Percentiles rank a stretch among this genome's conserved stretches.
Conservation (phyloP, 1,140 invertebrate genomes). For the Acromyrmex charruanus region DNA sequence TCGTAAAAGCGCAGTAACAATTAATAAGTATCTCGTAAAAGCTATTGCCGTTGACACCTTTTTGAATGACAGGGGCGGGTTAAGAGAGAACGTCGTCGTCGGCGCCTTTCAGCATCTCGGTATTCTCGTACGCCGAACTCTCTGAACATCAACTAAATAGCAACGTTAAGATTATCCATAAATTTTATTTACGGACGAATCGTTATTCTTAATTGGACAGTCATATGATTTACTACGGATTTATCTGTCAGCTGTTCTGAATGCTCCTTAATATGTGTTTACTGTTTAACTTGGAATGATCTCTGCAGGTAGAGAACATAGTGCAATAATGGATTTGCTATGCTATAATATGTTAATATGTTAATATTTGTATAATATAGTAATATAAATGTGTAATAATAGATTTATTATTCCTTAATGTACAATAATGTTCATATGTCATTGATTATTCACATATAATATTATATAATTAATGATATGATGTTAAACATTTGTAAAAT, state of each 20-base stretch:
- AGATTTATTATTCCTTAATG: background rate
- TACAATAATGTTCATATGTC: background rate
- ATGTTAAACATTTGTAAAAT: background rate
- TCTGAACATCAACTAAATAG: conserved; percentile 72
- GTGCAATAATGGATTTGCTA: background rate
- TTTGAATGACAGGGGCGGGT: conserved; percentile 85
- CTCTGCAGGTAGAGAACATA: background rate
- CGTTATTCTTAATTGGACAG: conserved; percentile 85
- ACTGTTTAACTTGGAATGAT: background rate
- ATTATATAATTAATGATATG: background rate
- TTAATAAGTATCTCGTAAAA: conserved; percentile 88
- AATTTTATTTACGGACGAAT: conserved; percentile 83
- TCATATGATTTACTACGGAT: conserved; percentile 75
- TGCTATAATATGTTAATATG: background rate
- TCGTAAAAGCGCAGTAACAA: conserved; percentile 87
- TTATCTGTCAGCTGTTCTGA: conserved; percentile 61
- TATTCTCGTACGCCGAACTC: conserved; percentile 8
- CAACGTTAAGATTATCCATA: conserved; percentile 81
- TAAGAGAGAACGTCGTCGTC: conserved; percentile 47
- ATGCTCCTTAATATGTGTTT: conserved; percentile 39
- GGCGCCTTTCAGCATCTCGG: conserved; percentile 17
- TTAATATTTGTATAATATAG: background rate
- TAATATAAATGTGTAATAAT: background rate
- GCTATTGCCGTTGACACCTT: conserved; percentile 86
- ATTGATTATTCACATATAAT: background rate